These are phyloP conservation scores for Orgyia antiqua DNA, from an alignment of 2,888 invertebrate genomes.

Conservation along the genomic window DNA sequence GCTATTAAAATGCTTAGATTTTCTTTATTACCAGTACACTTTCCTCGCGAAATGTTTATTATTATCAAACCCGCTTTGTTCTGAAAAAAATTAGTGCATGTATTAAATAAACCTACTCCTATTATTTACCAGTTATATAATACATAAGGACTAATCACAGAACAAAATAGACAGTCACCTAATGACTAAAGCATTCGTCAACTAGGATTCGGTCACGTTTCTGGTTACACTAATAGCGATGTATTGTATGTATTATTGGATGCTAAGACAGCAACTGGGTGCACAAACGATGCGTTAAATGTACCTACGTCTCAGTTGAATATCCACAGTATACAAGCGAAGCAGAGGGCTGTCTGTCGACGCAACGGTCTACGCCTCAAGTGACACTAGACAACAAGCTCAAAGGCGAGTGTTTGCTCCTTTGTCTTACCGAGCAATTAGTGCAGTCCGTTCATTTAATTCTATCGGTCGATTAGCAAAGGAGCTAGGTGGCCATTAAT, in stretches of 20 bases:
- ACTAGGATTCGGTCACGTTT: too few species aligned
- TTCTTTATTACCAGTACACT: too few species aligned
- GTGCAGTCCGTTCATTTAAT: conserved; percentile 76
- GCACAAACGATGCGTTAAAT: conserved; percentile 18
- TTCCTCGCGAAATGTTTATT: too few species aligned
- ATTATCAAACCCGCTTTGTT: too few species aligned
- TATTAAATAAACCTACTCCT: too few species aligned
- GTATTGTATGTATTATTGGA: conserved; percentile 11
- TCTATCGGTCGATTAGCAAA: conserved; percentile 76
- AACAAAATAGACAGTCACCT: too few species aligned
- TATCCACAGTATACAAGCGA: conserved; percentile 34
- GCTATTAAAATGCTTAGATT: conserved; percentile 1
- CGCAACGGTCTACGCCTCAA: conserved; percentile 59
- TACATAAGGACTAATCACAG: too few species aligned
- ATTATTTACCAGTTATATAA: too few species aligned
- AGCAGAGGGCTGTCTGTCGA: conserved; percentile 36
- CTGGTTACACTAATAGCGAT: too few species aligned
- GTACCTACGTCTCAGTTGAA: conserved; percentile 24
- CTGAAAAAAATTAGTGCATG: too few species aligned
- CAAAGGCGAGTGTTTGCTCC: conserved; percentile 76
- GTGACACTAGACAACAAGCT: conserved; percentile 69
- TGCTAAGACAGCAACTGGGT: conserved; percentile 10
- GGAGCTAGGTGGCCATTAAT: conserved; percentile 69
- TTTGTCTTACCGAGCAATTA: conserved; percentile 77
- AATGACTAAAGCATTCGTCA: too few species aligned